Base-by-base conservation (phyloP, 92 coral and sea anemone genomes). In the Ricordea florida region DNA sequence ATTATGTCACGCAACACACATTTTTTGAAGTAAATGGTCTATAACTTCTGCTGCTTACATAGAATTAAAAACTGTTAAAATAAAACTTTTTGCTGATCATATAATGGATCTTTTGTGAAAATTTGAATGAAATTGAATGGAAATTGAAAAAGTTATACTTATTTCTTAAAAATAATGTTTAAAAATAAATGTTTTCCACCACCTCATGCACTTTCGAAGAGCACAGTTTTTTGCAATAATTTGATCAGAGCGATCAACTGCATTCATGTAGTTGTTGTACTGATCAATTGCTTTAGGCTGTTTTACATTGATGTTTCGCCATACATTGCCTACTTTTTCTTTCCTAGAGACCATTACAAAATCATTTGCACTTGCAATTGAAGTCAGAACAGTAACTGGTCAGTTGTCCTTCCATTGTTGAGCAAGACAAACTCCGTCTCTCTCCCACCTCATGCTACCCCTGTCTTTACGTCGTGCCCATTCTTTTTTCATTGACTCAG, bases 241-340 rank as follows among this genome's bases (percentile, higher is more conserved):
- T 36, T 84, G 80, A 43, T 84, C 89, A n/a, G 75, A 84, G 26
- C 76, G 36, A 34, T 84, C 80, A 3, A 76, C 84, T 10, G 44
- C 74, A 69, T 81, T 80, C 69, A 75, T 68, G 45, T 65, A 81
- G 42, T 49, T 68, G 23, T 75, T 86, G 45, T 86, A 86, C 5
- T 53, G 52, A 17, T 25, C 16, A 32, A 75, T 45, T 1, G 61
- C 75, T 5, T 58, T 6, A 3, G 87, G 87, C 43, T 66, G 87
- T 9, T n/a, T n/a, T n/a, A n/a, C n/a, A n/a, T n/a, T n/a, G n/a
- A n/a, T n/a, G n/a, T n/a, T n/a, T n/a, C n/a, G 25, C 60, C 49
- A 74, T 13, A 34, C 30, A 17, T 74, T 61, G 35, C 31, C 40
- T 10, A 10, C 76, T 58, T 62, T 70, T 24, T 15, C 50, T 11